A percentile compares a stretch with the other conserved stretches of the same genome.
phyloP scores from a whole-genome alignment of 2,797 vertebrate species.

The Falco biarmicus region DNA sequence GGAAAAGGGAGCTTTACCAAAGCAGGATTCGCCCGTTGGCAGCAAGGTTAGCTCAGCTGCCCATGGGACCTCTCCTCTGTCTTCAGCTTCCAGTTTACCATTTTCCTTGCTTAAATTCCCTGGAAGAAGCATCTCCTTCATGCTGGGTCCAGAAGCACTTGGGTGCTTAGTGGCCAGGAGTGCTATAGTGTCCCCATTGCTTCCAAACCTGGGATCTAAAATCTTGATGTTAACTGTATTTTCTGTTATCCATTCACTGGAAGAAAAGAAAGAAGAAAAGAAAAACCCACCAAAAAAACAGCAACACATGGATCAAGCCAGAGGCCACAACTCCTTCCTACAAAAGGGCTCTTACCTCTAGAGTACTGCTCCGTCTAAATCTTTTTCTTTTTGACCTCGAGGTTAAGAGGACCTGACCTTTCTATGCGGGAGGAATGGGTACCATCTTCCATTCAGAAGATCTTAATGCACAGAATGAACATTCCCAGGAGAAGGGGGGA shows the following conservation, averaged over 20 bases:
- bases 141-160: neutral
- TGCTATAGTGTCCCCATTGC: neutral
- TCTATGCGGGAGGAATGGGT: neutral
- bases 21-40: neutral
- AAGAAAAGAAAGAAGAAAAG: neutral
- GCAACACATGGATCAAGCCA: neutral
- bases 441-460: neutral
- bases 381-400: neutral
- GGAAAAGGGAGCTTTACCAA: neutral
- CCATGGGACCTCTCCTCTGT: neutral
- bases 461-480: neutral
- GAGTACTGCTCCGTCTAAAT: neutral
- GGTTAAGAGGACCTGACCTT: neutral
- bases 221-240: neutral
- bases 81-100: neutral
- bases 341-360: neutral
- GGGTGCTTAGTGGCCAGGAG: neutral
- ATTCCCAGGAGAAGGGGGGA: rapidly evolving
- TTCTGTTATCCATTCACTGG: neutral
- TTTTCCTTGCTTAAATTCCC: neutral
- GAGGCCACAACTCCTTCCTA: neutral
- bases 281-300: too few relatives aligned
- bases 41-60: neutral
- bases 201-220: neutral
- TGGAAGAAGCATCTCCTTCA: neutral